Percentiles rank a stretch among this genome's conserved stretches.
phyloP scores from a whole-genome alignment of 1,140 invertebrate species.

The Pseudomyrmex gracilis region DNA sequence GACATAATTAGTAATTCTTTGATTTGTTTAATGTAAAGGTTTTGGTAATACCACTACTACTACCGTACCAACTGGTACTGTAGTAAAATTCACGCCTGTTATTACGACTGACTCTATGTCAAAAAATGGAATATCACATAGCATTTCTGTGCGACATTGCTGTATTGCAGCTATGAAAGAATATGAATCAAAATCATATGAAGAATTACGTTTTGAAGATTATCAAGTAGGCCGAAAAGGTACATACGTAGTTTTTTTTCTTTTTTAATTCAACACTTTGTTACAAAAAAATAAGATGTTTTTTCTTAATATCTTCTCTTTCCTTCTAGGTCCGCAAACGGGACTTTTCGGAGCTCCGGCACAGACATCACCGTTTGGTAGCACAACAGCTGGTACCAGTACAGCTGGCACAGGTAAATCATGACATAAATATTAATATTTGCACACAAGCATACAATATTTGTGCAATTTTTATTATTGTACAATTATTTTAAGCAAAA shows the following conservation, averaged over 20 bases:
- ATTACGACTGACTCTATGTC: constrained; percentile 96
- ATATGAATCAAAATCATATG: constrained; percentile 97
- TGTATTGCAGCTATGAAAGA: constrained; percentile 99
- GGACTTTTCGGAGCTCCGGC: constrained; percentile 86
- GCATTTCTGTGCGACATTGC: constrained; percentile 96
- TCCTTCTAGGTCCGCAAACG: constrained; percentile 79
- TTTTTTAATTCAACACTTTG: too few relatives aligned
- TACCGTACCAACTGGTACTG: constrained; percentile 88
- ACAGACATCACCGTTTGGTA: constrained; percentile 85
- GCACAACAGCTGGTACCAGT: constrained; percentile 79
- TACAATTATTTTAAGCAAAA: background rate
- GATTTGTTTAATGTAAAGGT: constrained; percentile 76
- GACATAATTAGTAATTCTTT: background rate
- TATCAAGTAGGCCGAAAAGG: constrained; percentile 96
- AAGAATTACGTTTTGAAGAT: constrained; percentile 97
- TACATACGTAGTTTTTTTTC: background rate
- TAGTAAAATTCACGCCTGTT: constrained; percentile 94
- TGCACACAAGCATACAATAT: background rate
- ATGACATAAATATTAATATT: constrained; percentile 19
- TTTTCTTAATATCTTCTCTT: background rate
- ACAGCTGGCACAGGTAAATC: constrained; percentile 79
- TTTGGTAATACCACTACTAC: constrained; percentile 86
- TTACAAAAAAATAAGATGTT: background rate
- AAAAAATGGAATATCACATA: constrained; percentile 93
- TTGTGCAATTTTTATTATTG: constrained; percentile 29